These are phyloP conservation scores for Bhutanitis thaidina DNA, from an alignment of 2,888 invertebrate genomes.

Conservation along the genomic window DNA sequence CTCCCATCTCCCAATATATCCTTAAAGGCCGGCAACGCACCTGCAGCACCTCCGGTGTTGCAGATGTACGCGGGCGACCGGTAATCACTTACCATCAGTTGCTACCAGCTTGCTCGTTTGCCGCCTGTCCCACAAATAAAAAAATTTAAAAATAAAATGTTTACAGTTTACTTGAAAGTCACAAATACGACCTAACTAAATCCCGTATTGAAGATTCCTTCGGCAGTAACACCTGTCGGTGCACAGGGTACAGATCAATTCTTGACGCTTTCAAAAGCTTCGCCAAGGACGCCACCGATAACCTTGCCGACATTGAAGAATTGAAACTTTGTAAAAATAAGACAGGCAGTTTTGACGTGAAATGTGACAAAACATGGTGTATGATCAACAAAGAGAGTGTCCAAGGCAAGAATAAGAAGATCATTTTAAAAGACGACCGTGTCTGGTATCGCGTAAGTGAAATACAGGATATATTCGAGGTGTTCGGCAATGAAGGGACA, in stretches of 20 bases:
- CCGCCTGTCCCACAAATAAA: too few species aligned
- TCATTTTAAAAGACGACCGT: constrained; percentile 49
- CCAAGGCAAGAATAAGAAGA: constrained; percentile 40
- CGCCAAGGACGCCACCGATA: constrained; percentile 75
- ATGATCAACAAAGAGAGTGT: constrained; percentile 69
- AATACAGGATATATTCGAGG: constrained; percentile 69
- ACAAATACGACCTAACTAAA: constrained; percentile 67
- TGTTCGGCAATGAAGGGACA: constrained; percentile 68
- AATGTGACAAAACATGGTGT: constrained; percentile 39
- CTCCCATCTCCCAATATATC: too few species aligned
- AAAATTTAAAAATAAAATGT: too few species aligned
- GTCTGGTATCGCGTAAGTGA: constrained; percentile 76
- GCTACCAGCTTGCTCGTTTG: too few species aligned
- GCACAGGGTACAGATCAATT: constrained; percentile 88
- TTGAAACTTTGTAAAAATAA: constrained; percentile 36
- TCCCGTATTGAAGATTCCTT: constrained; percentile 85
- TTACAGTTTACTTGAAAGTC: constrained; percentile 42
- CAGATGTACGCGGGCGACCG: too few species aligned
- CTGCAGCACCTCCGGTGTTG: too few species aligned
- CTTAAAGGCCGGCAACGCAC: too few species aligned
- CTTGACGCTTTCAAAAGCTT: constrained; percentile 87
- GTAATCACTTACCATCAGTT: too few species aligned
- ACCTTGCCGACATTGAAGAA: constrained; percentile 69
- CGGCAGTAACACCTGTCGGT: constrained; percentile 87
- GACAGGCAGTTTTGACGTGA: constrained; percentile 12